These are phyloP conservation scores for Adrianichthys oophorus DNA, from an alignment of 2,797 vertebrate genomes.

Conservation along the genomic window DNA sequence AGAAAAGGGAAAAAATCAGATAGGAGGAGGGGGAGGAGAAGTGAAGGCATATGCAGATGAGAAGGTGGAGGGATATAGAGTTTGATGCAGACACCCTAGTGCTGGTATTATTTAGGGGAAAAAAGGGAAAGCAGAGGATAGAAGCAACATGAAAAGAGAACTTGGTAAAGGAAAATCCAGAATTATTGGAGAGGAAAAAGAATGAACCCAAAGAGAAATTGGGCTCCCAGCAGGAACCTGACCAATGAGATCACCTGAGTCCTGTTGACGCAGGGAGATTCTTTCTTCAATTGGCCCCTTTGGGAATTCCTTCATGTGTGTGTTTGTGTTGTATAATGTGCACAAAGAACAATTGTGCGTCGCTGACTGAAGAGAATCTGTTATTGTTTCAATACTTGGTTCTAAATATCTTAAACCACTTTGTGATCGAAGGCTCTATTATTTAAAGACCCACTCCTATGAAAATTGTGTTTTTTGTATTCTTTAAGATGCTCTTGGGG, in stretches of 20 bases:
- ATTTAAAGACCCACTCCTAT: too few species aligned
- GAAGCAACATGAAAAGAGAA: background rate
- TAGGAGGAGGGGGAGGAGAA: background rate
- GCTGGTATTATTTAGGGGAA: too few species aligned
- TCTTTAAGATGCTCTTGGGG: too few species aligned
- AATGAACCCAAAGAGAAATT: background rate
- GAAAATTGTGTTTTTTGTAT: too few species aligned
- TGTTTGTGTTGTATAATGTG: background rate
- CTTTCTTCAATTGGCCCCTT: conserved; percentile 11
- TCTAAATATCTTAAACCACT: too few species aligned
- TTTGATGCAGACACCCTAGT: background rate
- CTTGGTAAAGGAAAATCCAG: background rate
- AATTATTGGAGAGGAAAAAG: background rate
- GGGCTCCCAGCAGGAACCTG: conserved; percentile 12
- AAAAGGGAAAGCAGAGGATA: background rate
- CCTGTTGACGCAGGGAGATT: conserved; percentile 3
- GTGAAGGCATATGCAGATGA: background rate
- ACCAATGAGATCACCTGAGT: conserved; percentile 27
- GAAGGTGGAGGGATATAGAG: background rate
- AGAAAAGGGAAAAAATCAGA: too few species aligned
- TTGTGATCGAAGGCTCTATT: too few species aligned
- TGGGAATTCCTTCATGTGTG: conserved; percentile 18
- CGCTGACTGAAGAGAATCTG: conserved; percentile 37
- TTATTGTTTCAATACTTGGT: background rate
- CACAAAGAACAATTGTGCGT: conserved; percentile 3